These are phyloP conservation scores for Holcopasites calliopsidis DNA, from an alignment of 1,140 invertebrate genomes.

Conservation along the genomic window DNA sequence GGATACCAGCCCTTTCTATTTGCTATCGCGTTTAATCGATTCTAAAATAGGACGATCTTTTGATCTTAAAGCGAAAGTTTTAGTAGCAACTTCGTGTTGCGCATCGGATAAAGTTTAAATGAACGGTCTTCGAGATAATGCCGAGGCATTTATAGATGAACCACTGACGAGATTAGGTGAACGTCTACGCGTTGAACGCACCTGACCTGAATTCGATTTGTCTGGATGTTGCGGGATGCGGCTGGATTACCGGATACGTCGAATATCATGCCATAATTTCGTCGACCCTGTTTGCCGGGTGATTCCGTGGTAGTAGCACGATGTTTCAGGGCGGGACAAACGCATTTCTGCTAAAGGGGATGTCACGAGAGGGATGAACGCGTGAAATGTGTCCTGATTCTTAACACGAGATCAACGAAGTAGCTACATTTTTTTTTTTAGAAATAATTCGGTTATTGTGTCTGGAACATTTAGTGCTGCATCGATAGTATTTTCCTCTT, in stretches of 20 bases:
- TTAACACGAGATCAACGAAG: neutral
- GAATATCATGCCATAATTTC: constrained; percentile 41
- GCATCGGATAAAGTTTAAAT: neutral
- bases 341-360: neutral
- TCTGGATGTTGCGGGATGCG: constrained; percentile 23
- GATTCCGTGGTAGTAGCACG: constrained; percentile 8
- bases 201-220: constrained; percentile 35
- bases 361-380: neutral
- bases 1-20: neutral
- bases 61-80: neutral
- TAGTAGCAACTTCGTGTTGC: neutral
- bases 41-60: neutral
- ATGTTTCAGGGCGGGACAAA: constrained; percentile 10
- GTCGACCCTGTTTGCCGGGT: constrained; percentile 31
- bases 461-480: too few relatives aligned
- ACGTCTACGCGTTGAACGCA: neutral
- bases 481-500: too few relatives aligned
- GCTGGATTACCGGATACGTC: constrained; percentile 39
- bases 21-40: neutral
- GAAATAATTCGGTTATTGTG: too few relatives aligned
- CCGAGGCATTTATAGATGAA: neutral
- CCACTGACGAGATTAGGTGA: neutral
- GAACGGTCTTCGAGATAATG: neutral
- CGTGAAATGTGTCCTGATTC: neutral
- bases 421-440: too few relatives aligned